Evolutionary conservation across 2,113 vertebrate genomes (phyloP), one percentile per base, ranked within the genome.

Genomic region (Azemiops feae): DNA sequence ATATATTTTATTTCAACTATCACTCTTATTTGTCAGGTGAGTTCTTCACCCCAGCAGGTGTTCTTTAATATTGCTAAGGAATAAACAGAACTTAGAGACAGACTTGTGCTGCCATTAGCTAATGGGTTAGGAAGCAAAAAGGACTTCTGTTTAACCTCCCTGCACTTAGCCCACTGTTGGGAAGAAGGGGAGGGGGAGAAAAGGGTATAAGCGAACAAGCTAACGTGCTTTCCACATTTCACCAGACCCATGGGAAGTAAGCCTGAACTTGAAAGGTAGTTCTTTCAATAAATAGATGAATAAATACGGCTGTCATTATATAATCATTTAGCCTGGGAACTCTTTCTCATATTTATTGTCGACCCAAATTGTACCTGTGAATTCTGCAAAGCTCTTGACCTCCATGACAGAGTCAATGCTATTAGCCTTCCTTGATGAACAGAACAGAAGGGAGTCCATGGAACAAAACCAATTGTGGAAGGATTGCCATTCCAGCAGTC

Each of bases 91-190:
- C 98, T 90, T 87, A 96, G 96, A 98, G 97, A 98, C 94, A 94
- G 97, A 97, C 97, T 98, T 97, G 98, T 97, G 97, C 97, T 97
- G 98, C 98, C 98, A 99, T 99, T 98, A 99, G 98, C 98, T 99
- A 99, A 99, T 98, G 98, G 98, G 98, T 98, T 97, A 97, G 97
- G 96, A 97, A 98, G 97, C 96, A 97, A 98, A 97, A 97, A 96
- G 96, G 97, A 96, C 97, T 96, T 89, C n/a, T 93, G 94, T 97
- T 97, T 97, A 96, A 97, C 97, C 97, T 95, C 90, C 93, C 91
- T 94, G 97, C 98, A 98, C 98, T 99, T 98, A 98, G 98, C 96
- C 94, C 95, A 94, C 90, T 81, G 93, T 96, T 95, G 96, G 95
- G 96, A 96, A 96, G 97, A 97, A 98, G 96, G 94, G 97, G 96